These are phyloP conservation scores for Ophioderma brevispina DNA, from an alignment of 35 echinoderm and acorn worm genomes.

Conservation along the genomic window DNA sequence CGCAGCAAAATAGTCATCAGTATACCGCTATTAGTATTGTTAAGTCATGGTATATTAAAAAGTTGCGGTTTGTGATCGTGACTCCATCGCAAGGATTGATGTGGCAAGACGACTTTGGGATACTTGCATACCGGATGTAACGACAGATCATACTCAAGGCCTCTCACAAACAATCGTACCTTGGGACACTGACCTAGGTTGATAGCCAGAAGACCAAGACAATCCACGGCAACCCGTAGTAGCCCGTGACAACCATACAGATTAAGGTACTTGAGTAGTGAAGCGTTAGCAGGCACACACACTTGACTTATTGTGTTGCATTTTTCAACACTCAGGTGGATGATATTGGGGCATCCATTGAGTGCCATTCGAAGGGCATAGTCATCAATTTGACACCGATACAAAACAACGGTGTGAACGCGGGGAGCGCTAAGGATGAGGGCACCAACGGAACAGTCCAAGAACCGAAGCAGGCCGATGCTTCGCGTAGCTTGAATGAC, in stretches of 20 bases:
- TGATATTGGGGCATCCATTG: slow-evolving; percentile 67
- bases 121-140: slow-evolving; percentile 24
- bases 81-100: slow-evolving; percentile 71
- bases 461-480: slow-evolving; percentile 68
- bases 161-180: slow-evolving; percentile 21
- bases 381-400: slow-evolving; percentile 83
- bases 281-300: slow-evolving; percentile 33
- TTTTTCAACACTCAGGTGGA: slow-evolving; percentile 85
- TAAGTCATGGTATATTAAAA: neutral
- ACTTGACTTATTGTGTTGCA: slow-evolving; percentile 62
- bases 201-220: slow-evolving; percentile 38
- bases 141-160: slow-evolving; percentile 38
- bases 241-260: slow-evolving; percentile 79
- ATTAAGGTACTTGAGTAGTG: slow-evolving; percentile 71
- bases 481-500: slow-evolving; percentile 68
- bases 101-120: slow-evolving; percentile 54
- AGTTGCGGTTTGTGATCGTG: slow-evolving; percentile 61
- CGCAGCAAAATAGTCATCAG: too few species aligned
- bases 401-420: slow-evolving; percentile 63
- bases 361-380: slow-evolving; percentile 84
- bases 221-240: slow-evolving; percentile 50
- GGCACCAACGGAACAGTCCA: slow-evolving; percentile 77
- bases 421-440: slow-evolving; percentile 71
- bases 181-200: slow-evolving; percentile 85
- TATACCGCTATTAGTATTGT: too few species aligned